Evolutionary conservation across 2,113 vertebrate species (phyloP).

Genomic region (Progne subis): DNA sequence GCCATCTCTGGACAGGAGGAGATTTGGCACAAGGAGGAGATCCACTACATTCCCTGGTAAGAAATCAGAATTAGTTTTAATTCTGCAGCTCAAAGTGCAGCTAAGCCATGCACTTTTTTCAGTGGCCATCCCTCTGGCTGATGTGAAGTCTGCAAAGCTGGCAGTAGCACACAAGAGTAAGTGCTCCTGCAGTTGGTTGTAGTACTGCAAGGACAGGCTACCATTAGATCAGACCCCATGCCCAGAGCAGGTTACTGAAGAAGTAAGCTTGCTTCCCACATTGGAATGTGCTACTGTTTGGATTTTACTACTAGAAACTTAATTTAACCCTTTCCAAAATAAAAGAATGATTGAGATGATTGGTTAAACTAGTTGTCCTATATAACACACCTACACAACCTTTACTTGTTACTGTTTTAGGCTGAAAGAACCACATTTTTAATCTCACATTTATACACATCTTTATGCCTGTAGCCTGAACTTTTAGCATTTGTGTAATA

Average conservation of each 20-base stretch:
- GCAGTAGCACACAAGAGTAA: neutral
- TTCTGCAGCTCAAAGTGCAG: neutral
- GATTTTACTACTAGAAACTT: neutral
- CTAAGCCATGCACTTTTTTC: conserved; percentile 33
- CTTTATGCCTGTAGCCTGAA: neutral
- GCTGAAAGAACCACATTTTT: neutral
- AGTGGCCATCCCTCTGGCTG: conserved; percentile 62
- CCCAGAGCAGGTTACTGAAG: neutral
- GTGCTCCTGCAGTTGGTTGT: neutral
- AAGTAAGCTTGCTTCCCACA: neutral
- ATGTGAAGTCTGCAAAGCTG: conserved; percentile 29
- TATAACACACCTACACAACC: neutral
- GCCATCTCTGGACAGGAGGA: conserved; percentile 22
- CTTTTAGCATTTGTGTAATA: neutral
- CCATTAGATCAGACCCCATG: neutral
- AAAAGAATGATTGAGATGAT: neutral
- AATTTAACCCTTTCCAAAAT: neutral
- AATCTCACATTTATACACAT: neutral
- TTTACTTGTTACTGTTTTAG: neutral
- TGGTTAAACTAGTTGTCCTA: neutral
- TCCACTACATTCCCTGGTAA: conserved; percentile 25
- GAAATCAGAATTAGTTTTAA: neutral
- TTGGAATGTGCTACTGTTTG: neutral
- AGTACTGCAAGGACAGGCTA: conserved; percentile 30
- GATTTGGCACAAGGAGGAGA: neutral